Conservation (phyloP, 2,797 vertebrate genomes). For the Heliangelus exortis region DNA sequence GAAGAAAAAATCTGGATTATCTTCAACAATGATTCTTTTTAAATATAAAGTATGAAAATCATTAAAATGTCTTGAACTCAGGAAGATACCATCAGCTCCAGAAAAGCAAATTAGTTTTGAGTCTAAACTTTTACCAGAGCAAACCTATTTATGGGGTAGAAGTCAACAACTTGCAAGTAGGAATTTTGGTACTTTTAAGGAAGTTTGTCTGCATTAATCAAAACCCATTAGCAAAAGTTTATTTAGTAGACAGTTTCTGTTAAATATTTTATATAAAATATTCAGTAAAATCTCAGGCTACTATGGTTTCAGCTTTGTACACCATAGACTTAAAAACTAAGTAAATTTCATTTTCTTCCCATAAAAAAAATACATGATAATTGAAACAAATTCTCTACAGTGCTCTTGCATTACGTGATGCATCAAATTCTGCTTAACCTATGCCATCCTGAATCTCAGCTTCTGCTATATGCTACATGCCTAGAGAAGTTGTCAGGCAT, state of each 20-base stretch:
- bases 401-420: neutral
- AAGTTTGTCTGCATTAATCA: neutral
- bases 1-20: neutral
- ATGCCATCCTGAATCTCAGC: neutral
- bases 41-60: neutral
- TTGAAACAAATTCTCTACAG: neutral
- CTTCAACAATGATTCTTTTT: neutral
- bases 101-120: neutral
- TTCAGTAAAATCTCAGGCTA: neutral
- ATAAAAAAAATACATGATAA: neutral
- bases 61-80: neutral
- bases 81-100: neutral
- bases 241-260: neutral
- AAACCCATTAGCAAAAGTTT: neutral
- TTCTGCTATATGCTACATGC: neutral
- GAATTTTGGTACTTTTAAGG: neutral
- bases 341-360: neutral
- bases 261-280: neutral
- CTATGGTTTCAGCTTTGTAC: neutral
- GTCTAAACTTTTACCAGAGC: neutral
- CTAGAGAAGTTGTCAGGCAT: neutral
- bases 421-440: neutral
- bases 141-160: accelerated
- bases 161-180: neutral
- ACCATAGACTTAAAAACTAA: neutral